Conservation (phyloP, 2,888 invertebrate species). For the Ornithoptera alexandrae region DNA sequence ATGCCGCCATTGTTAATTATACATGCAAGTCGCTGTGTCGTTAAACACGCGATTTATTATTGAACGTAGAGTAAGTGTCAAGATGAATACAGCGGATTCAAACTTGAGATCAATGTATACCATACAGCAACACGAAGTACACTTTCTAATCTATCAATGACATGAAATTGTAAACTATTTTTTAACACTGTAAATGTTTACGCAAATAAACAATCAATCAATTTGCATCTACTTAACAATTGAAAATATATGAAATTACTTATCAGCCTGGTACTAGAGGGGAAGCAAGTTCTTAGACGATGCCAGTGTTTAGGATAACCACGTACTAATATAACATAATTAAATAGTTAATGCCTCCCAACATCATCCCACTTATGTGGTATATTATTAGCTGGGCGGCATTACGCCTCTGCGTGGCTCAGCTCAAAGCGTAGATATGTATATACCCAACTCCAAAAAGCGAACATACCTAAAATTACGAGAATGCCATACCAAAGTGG, state of each 20-base stretch:
- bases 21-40: slow-evolving; percentile 68
- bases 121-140: slow-evolving; percentile 46
- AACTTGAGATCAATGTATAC: slow-evolving; percentile 16
- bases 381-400: slow-evolving; percentile 19
- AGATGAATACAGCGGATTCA: slow-evolving; percentile 55
- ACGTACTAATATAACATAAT: slow-evolving; percentile 23
- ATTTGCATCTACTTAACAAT: neutral
- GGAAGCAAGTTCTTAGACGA: neutral
- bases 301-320: slow-evolving; percentile 8
- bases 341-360: slow-evolving; percentile 27
- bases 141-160: slow-evolving; percentile 45
- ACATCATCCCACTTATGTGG: slow-evolving; percentile 19
- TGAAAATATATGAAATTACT: neutral
- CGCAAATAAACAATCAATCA: slow-evolving; percentile 4
- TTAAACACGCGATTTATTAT: slow-evolving; percentile 78
- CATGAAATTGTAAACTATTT: slow-evolving; percentile 7
- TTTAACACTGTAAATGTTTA: neutral
- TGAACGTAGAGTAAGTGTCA: slow-evolving; percentile 54
- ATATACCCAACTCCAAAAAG: slow-evolving; percentile 26
- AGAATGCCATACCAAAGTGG: slow-evolving; percentile 40
- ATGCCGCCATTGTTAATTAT: slow-evolving; percentile 77
- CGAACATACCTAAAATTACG: slow-evolving; percentile 40
- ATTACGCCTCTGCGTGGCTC: slow-evolving; percentile 20
- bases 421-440: slow-evolving; percentile 21
- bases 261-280: neutral